Conservation (phyloP, 2,888 invertebrate species). For the Scaptodrosophila latifasciaeformis region DNA sequence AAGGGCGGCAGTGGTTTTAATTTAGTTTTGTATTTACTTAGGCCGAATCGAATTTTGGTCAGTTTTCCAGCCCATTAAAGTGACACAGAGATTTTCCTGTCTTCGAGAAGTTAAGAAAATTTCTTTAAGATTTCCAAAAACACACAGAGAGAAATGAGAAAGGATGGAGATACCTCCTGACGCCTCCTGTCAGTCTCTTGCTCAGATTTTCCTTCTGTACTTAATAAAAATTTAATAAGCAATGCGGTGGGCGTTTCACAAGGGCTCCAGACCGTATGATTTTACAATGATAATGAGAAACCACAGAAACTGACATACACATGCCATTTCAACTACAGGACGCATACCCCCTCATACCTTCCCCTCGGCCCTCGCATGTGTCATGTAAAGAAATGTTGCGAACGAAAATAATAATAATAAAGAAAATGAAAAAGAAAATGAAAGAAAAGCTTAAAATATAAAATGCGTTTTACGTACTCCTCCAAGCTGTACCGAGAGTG, state of each 20-base stretch:
- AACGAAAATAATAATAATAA: neutral
- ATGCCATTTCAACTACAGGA: neutral
- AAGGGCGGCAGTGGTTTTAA: constrained; percentile 31
- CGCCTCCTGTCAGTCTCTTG: no score
- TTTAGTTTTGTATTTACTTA: constrained; percentile 38
- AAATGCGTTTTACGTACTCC: constrained; percentile 47
- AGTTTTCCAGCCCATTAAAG: constrained; percentile 46
- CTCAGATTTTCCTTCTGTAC: neutral
- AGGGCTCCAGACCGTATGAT: neutral
- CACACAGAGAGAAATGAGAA: no score
- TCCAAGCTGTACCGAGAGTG: no score
- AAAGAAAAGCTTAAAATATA: constrained; percentile 45
- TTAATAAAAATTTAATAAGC: constrained; percentile 63
- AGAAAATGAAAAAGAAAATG: constrained; percentile 16
- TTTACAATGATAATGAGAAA: constrained; percentile 30
- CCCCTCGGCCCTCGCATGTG: constrained; percentile 36
- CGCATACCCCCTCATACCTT: neutral
- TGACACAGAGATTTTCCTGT: no score
- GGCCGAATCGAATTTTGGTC: constrained; percentile 55
- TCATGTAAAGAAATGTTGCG: constrained; percentile 63
- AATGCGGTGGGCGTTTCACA: constrained; percentile 8
- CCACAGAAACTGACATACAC: constrained; percentile 9
- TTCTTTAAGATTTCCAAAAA: no score
- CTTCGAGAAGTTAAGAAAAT: no score
- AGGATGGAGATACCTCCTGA: no score